Base-by-base conservation (phyloP, 1,140 invertebrate species). In the Lepidurus packardi region DNA sequence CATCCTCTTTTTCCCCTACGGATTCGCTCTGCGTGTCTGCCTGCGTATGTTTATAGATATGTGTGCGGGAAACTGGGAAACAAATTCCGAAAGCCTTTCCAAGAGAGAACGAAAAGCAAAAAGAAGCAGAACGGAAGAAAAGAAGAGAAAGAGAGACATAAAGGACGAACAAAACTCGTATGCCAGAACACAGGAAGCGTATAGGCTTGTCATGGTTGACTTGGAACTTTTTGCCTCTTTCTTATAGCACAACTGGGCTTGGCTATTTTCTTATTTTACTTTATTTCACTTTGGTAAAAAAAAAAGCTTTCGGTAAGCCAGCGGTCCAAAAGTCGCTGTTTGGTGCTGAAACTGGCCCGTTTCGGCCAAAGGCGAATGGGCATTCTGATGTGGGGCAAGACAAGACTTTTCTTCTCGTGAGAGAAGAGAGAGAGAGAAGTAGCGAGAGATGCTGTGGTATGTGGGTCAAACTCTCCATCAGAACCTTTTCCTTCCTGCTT, bases 371-470 rank as follows among this genome's bases (percentile, higher is more conserved):
- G 53, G 53, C 16, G 53, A 65, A 21, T 65, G 53, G 16, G 21
- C n/a, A 65, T 65, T 65, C 53, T 65, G 53, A 65, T 65, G 53
- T 65, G 53, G 53, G 53, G 53, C 53, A 65, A 65, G 53, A 65
- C 53, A 65, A 65, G 53, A 65, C 53, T 65, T 65, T 21, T 65
- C 53, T 65, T 65, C 53, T 65, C 53, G 53, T 5, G 53, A 65
- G 53, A 65, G 53, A 65, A 65, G 9, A 13, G 21, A 21, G 9
- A 13, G 21, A 21, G 10, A 47, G 45, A 10, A 47, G 45, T 21
- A 65, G 53, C 53, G 7, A 65, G 21, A 65, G 53, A 65, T 65
- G 53, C 53, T 65, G 53, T 65, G 53, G 53, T 65, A 65, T 65
- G 53, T 65, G 53, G 53, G 53, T 65, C 53, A 65, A 21, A 65